Percentiles rank a stretch among this genome's conserved stretches.
These are phyloP conservation scores for Sardina pilchardus DNA, from an alignment of 2,113 vertebrate species.

Conservation along the genomic window DNA sequence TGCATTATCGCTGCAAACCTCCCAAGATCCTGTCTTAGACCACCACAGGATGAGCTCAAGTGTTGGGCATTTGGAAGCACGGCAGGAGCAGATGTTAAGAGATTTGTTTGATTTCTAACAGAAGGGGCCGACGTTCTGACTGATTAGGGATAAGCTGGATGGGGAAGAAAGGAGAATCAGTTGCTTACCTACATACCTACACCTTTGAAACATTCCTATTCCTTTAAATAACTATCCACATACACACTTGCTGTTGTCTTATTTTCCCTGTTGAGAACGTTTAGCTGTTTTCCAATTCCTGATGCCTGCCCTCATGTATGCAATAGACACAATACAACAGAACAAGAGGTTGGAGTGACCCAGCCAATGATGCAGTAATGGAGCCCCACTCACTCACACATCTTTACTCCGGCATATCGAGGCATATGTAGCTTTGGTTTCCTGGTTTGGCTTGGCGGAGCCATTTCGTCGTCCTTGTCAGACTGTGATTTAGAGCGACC, in stretches of 20 bases:
- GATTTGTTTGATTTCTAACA: background rate
- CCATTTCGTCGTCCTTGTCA: background rate
- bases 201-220: background rate
- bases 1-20: background rate
- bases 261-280: background rate
- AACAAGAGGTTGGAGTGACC: background rate
- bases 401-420: background rate
- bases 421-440: background rate
- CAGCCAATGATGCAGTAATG: background rate
- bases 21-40: background rate
- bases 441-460: background rate
- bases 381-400: background rate
- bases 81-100: slow-evolving; percentile 13
- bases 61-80: background rate
- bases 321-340: background rate
- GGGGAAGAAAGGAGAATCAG: background rate
- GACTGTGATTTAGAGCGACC: background rate
- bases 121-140: background rate
- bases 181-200: background rate
- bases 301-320: background rate
- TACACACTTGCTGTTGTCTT: background rate
- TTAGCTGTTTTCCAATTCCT: background rate
- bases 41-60: background rate
- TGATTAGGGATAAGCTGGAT: background rate
- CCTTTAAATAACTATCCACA: background rate